Percentiles rank a stretch among this genome's conserved stretches.
phyloP scores from a whole-genome alignment of 2,113 vertebrate genomes.

The Sprattus sprattus region DNA sequence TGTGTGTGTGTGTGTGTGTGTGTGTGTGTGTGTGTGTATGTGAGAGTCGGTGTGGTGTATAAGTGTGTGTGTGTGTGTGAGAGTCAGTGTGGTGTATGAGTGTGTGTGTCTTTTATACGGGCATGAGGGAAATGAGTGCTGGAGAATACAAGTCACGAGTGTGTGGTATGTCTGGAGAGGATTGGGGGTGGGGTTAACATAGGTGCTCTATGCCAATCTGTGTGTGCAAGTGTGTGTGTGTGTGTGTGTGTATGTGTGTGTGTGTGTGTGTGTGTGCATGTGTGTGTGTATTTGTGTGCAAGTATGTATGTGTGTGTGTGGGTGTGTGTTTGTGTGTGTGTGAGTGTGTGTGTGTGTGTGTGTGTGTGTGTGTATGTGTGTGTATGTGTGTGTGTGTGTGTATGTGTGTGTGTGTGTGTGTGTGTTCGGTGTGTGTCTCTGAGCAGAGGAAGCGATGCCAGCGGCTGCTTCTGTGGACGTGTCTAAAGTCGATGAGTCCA shows the following conservation, averaged over 20 bases:
- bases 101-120: background rate
- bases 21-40: background rate
- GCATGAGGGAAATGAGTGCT: no score
- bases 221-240: background rate
- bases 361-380: constrained; percentile 26
- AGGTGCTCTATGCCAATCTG: no score
- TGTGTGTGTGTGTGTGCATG: background rate
- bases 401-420: constrained; percentile 22
- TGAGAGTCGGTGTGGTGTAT: background rate
- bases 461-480: background rate
- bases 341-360: constrained; percentile 20
- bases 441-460: background rate
- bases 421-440: constrained; percentile 38
- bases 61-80: background rate
- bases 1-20: background rate
- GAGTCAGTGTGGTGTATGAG: background rate
- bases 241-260: background rate
- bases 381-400: background rate
- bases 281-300: background rate
- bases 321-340: background rate
- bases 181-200: no score
- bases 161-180: no score
- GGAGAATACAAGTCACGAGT: no score
- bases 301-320: constrained; percentile 27
- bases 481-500: constrained; percentile 25